Evolutionary conservation across 2,113 vertebrate species (phyloP).

Genomic region (Xiphophorus hellerii): DNA sequence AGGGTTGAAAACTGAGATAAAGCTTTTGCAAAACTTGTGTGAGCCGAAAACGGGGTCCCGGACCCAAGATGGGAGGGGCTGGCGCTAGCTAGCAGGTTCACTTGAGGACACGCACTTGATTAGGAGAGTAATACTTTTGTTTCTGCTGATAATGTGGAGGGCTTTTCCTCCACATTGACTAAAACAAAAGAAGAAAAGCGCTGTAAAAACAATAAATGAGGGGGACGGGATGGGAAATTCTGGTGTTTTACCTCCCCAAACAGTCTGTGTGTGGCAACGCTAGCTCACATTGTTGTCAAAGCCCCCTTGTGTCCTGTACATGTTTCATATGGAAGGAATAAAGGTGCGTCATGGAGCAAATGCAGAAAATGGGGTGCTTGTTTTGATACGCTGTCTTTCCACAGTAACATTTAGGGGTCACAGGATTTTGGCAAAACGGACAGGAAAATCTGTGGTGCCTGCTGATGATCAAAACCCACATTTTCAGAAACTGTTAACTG

Average conservation of each 20-base stretch:
- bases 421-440: conserved; percentile 53
- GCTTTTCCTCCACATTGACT: conserved; percentile 42
- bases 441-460: conserved; percentile 60
- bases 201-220: conserved; percentile 41
- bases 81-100: conserved; percentile 57
- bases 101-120: conserved; percentile 56
- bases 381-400: conserved; percentile 68
- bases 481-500: conserved; percentile 48
- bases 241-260: conserved; percentile 15
- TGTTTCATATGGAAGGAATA: conserved; percentile 70
- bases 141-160: conserved; percentile 52
- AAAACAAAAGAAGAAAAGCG: conserved; percentile 32
- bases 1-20: conserved; percentile 34
- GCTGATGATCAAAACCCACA: conserved; percentile 63
- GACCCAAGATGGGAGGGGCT: conserved; percentile 56
- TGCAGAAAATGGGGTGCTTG: conserved; percentile 49
- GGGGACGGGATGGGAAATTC: conserved; percentile 38
- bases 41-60: conserved; percentile 28
- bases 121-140: conserved; percentile 46
- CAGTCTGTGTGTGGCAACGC: conserved; percentile 28
- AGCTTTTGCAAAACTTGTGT: conserved; percentile 25
- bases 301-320: conserved; percentile 34
- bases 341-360: conserved; percentile 64
- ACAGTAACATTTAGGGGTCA: conserved; percentile 59
- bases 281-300: conserved; percentile 33